These are phyloP conservation scores for Trichogramma dendrolimi DNA, from an alignment of 2,888 invertebrate genomes.

Conservation along the genomic window DNA sequence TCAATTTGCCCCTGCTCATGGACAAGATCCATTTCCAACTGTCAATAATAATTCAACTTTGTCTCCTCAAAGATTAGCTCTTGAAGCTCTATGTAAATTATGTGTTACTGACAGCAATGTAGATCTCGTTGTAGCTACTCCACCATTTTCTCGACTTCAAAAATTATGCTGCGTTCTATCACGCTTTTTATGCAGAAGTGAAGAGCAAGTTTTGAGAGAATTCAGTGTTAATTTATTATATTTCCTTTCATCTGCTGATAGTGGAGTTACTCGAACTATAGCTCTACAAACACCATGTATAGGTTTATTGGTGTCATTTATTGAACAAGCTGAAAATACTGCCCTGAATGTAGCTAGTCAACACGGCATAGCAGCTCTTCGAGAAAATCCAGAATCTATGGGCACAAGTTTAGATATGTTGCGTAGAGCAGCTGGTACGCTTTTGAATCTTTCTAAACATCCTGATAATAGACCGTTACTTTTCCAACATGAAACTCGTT, in stretches of 20 bases:
- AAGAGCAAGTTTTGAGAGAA: constrained; percentile 91
- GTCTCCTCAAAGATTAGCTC: constrained; percentile 87
- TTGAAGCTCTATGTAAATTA: constrained; percentile 95
- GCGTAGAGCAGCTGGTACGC: constrained; percentile 88
- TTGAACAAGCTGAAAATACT: constrained; percentile 94
- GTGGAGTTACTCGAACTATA: constrained; percentile 84
- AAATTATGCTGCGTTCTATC: constrained; percentile 86
- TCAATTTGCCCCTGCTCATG: constrained; percentile 93
- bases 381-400: constrained; percentile 98
- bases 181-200: constrained; percentile 81
- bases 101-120: constrained; percentile 97
- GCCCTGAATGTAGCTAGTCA: constrained; percentile 91
- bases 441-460: constrained; percentile 86
- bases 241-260: constrained; percentile 89
- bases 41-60: constrained; percentile 72
- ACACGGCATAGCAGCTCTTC: constrained; percentile 89
- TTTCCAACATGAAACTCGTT: constrained; percentile 89
- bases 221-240: constrained; percentile 95
- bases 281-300: constrained; percentile 91
- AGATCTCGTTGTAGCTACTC: constrained; percentile 94
- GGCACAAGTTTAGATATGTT: constrained; percentile 99
- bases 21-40: constrained; percentile 90
- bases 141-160: constrained; percentile 88
- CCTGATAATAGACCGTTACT: constrained; percentile 89
- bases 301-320: constrained; percentile 91